Evolutionary conservation across 1,140 invertebrate genomes (phyloP).

Genomic region (Zophobas morio): DNA sequence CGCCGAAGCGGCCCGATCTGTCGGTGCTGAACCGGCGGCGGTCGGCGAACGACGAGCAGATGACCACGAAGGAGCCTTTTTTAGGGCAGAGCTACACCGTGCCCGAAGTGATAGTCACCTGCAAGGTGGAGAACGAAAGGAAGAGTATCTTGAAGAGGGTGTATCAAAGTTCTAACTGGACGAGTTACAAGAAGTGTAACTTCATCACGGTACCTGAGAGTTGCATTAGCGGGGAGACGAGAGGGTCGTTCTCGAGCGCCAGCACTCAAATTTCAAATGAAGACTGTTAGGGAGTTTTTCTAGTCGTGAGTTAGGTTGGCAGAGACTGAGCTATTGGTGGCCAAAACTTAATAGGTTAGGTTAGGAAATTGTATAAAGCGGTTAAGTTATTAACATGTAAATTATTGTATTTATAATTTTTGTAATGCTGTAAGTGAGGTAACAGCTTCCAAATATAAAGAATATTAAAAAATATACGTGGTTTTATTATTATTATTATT

Average conservation of each 20-base stretch:
- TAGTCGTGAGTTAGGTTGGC: slow-evolving; percentile 21
- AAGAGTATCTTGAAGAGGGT: slow-evolving; percentile 65
- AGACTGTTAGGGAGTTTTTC: slow-evolving; percentile 56
- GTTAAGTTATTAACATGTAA: not conserved
- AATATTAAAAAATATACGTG: not conserved
- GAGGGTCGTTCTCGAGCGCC: slow-evolving; percentile 64
- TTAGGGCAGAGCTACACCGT: slow-evolving; percentile 46
- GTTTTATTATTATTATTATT: no score
- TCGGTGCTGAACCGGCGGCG: slow-evolving; percentile 8
- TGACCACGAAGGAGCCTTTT: slow-evolving; percentile 49
- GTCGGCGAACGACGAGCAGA: not conserved
- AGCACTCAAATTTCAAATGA: slow-evolving; percentile 66
- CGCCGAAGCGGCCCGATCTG: slow-evolving; percentile 58
- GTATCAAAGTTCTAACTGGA: slow-evolving; percentile 61
- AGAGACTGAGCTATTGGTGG: slow-evolving; percentile 33
- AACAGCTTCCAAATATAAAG: slow-evolving; percentile 4
- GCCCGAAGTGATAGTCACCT: slow-evolving; percentile 63
- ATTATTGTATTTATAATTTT: slow-evolving; percentile 35
- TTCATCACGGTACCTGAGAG: slow-evolving; percentile 65
- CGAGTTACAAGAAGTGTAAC: slow-evolving; percentile 64
- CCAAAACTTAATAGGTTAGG: slow-evolving; percentile 27
- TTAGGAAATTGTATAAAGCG: not conserved
- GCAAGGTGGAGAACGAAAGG: slow-evolving; percentile 60
- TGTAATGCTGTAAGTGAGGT: slow-evolving; percentile 1
- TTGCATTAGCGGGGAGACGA: slow-evolving; percentile 60